Percentiles rank a stretch among this genome's conserved stretches.
Conservation (phyloP, 2,888 invertebrate genomes). For the Hybos culiciformis region DNA sequence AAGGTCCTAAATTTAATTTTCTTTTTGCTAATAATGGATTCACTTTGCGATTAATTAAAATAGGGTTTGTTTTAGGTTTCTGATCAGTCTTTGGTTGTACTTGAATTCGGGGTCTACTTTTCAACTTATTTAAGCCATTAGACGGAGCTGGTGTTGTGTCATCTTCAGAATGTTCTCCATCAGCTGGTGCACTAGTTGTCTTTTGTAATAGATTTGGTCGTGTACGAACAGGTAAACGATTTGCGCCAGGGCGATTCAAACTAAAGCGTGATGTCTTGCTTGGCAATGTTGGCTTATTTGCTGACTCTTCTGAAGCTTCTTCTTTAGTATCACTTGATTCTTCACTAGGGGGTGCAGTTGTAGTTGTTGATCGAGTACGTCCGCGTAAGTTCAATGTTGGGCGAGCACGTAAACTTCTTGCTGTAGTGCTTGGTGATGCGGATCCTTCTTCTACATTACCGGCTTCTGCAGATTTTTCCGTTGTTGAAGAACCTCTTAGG, state of each 20-base stretch:
- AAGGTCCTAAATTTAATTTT: constrained; percentile 25
- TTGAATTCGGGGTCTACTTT: constrained; percentile 32
- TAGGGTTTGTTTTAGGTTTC: constrained; percentile 22
- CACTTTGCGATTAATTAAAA: constrained; percentile 25
- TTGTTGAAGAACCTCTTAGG: constrained; percentile 27
- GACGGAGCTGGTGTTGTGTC: constrained; percentile 16
- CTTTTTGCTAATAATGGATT: constrained; percentile 33
- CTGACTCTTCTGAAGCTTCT: constrained; percentile 17
- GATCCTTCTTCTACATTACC: constrained; percentile 17
- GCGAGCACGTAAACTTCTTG: constrained; percentile 25
- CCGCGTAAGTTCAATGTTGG: constrained; percentile 29
- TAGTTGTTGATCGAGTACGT: constrained; percentile 24
- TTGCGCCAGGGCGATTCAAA: constrained; percentile 26
- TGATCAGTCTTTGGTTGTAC: constrained; percentile 28
- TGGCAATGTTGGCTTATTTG: constrained; percentile 20
- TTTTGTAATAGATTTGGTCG: constrained; percentile 20
- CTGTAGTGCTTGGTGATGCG: constrained; percentile 25
- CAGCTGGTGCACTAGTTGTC: constrained; percentile 20
- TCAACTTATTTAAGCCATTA: constrained; percentile 30
- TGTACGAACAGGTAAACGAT: constrained; percentile 28
- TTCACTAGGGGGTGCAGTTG: constrained; percentile 17
- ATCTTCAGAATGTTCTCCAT: constrained; percentile 9
- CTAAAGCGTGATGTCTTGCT: constrained; percentile 30
- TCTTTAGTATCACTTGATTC: constrained; percentile 10
- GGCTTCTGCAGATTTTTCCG: constrained; percentile 20